These are phyloP conservation scores for Stenolophus ochropezus DNA, from an alignment of 2,888 invertebrate species.

Conservation along the genomic window DNA sequence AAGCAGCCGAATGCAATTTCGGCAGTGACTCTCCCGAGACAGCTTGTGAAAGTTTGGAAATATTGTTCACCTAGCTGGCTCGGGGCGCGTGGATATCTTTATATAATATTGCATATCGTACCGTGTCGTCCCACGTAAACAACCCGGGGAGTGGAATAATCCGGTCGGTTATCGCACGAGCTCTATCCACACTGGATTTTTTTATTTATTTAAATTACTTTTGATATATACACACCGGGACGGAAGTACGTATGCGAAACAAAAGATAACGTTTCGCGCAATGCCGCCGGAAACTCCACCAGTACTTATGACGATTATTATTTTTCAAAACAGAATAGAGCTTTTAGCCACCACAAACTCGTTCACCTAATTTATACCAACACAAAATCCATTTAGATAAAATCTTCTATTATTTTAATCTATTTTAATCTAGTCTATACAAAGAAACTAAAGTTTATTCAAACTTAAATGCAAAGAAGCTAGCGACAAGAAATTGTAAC, in stretches of 20 bases:
- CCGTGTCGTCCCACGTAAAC: not conserved
- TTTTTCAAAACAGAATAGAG: no score
- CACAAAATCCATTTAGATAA: not conserved
- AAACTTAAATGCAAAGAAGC: not conserved
- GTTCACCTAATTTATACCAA: no score
- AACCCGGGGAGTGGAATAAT: constrained; percentile 48
- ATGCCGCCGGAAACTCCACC: not conserved
- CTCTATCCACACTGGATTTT: constrained; percentile 35
- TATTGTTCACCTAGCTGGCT: constrained; percentile 48
- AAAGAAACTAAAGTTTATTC: no score
- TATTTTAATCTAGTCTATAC: no score
- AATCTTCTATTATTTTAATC: not conserved
- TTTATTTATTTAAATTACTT: constrained; percentile 56
- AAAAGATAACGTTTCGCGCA: constrained; percentile 14
- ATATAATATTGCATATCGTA: constrained; percentile 58
- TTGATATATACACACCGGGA: constrained; percentile 33
- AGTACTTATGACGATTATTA: constrained; percentile 8
- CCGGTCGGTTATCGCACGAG: constrained; percentile 50
- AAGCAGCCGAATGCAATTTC: constrained; percentile 57
- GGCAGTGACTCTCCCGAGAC: constrained; percentile 59
- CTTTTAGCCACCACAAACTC: no score
- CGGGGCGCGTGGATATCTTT: constrained; percentile 28
- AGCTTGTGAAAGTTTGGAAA: constrained; percentile 58
- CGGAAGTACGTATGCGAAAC: constrained; percentile 11
- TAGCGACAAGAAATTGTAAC: not conserved